Evolutionary conservation across 2,797 vertebrate genomes (phyloP).

Genomic region (Cuculus canorus): DNA sequence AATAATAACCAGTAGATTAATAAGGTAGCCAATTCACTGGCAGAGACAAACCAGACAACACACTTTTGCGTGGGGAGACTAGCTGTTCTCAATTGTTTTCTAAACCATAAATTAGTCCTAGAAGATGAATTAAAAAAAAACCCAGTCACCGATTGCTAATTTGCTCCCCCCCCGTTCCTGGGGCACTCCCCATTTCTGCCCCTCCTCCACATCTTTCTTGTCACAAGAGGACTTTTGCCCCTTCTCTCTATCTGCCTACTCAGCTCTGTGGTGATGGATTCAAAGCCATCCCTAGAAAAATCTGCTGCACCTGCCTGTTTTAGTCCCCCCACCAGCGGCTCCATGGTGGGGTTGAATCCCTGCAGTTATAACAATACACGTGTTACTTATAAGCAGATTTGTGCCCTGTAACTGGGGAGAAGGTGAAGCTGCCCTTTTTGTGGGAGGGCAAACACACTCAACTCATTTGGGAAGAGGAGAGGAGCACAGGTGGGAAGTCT

Average conservation of each 20-base stretch:
- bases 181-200: background rate
- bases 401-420: background rate
- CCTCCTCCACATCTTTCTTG: background rate
- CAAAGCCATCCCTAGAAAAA: background rate
- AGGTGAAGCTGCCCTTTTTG: background rate
- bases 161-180: background rate
- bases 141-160: background rate
- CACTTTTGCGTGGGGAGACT: background rate
- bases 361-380: background rate
- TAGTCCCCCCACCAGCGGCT: background rate
- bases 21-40: slow-evolving; percentile 5
- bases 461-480: background rate
- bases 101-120: background rate
- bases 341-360: background rate
- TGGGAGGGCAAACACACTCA: background rate
- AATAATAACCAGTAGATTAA: slow-evolving; percentile 25
- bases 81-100: background rate
- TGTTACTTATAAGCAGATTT: background rate
- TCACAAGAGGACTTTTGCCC: background rate
- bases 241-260: background rate
- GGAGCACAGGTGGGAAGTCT: background rate
- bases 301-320: background rate
- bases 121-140: background rate
- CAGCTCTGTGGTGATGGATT: background rate
- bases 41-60: background rate